Evolutionary conservation across 2,888 invertebrate species (phyloP).

Genomic region (Drosophila subquinaria): DNA sequence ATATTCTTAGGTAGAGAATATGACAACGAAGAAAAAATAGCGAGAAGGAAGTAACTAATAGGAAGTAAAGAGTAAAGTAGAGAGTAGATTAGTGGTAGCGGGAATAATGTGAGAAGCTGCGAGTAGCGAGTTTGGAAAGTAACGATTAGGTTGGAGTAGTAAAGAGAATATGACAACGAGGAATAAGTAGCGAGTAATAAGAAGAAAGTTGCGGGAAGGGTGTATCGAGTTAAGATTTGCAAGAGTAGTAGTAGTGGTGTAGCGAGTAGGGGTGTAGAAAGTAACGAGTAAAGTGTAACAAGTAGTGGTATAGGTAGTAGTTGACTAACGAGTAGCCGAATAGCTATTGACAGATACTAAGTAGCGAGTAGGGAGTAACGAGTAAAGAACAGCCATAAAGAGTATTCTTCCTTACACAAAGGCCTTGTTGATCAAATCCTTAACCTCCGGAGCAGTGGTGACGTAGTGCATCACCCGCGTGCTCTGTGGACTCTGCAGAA

Average conservation of each 20-base stretch:
- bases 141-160: no score
- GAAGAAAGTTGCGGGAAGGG: not conserved
- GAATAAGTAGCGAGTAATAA: no score
- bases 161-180: no score
- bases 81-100: no score
- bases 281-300: not conserved
- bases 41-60: no score
- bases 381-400: no score
- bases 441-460: not conserved
- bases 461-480: slow-evolving; percentile 39
- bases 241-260: not conserved
- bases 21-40: no score
- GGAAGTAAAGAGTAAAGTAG: no score
- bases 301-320: not conserved
- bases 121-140: not conserved
- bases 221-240: not conserved
- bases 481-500: slow-evolving; percentile 25
- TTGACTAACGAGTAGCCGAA: no score
- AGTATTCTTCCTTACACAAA: slow-evolving; percentile 31
- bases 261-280: not conserved
- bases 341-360: no score
- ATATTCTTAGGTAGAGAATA: no score
- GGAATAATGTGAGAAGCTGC: no score
- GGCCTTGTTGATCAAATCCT: slow-evolving; percentile 31
- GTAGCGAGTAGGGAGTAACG: not conserved